Conservation (phyloP, 2,797 vertebrate genomes). For the Telmatherina bonti region DNA sequence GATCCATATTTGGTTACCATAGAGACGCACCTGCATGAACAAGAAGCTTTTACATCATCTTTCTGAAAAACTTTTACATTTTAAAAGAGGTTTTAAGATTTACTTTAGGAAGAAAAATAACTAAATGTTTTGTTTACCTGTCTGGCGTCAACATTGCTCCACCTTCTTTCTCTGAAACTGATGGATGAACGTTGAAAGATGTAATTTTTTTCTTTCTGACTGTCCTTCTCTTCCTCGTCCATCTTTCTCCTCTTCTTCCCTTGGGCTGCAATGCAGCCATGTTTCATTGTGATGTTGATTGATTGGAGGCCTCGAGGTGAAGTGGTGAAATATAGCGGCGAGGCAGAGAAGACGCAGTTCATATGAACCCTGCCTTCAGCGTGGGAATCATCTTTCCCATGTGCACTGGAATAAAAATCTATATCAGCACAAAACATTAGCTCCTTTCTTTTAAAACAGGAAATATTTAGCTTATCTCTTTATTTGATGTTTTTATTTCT, state of each 20-base stretch:
- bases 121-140: not conserved
- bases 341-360: conserved; percentile 24
- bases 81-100: not conserved
- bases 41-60: not conserved
- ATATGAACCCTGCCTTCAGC: conserved; percentile 4
- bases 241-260: conserved; percentile 30
- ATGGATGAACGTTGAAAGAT: conserved; percentile 12
- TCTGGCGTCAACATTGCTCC: conserved; percentile 2
- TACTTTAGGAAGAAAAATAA: too few species aligned
- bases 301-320: conserved; percentile 45
- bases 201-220: conserved; percentile 27
- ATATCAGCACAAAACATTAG: not conserved
- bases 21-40: not conserved
- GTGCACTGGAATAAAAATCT: not conserved
- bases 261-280: conserved; percentile 23
- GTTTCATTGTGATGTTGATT: conserved; percentile 55
- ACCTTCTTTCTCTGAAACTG: conserved; percentile 20
- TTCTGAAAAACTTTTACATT: not conserved
- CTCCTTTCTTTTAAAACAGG: not conserved
- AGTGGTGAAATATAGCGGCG: conserved; percentile 36
- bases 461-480: not conserved
- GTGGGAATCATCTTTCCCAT: not conserved
- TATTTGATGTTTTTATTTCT: not conserved
- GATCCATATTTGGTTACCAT: not conserved
- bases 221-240: conserved; percentile 27